Conservation (phyloP, 1,140 invertebrate genomes). For the Wiebesia pumilae region DNA sequence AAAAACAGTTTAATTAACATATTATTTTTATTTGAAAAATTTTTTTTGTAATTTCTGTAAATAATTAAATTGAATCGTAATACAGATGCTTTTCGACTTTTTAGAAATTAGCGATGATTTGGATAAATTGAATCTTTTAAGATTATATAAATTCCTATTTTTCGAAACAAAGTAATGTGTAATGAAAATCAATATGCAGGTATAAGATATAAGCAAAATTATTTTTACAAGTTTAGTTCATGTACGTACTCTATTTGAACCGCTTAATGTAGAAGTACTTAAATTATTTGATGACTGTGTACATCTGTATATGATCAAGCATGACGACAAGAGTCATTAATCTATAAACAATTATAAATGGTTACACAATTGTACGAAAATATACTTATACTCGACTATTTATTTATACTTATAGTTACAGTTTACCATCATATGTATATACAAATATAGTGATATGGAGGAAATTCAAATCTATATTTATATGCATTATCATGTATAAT, state of each 20-base stretch:
- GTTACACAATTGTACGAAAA: no score
- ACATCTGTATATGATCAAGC: background rate
- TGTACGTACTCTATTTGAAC: no score
- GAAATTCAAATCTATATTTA: background rate
- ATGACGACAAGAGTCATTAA: background rate
- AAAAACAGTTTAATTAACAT: background rate
- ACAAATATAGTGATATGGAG: background rate
- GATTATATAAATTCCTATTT: no score
- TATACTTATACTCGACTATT: background rate
- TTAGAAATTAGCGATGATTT: no score
- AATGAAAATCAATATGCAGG: background rate
- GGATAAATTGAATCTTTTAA: no score
- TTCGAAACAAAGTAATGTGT: background rate
- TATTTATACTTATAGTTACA: background rate
- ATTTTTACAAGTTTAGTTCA: no score
- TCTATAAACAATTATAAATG: background rate
- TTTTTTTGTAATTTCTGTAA: no score
- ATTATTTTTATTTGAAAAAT: no score
- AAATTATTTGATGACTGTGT: background rate
- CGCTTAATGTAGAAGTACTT: no score
- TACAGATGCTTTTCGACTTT: no score
- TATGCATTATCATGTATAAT: background rate
- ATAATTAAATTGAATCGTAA: background rate
- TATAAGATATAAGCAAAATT: no score
- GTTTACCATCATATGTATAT: background rate